phyloP scores from a whole-genome alignment of 2,797 vertebrate species.

The Paratrypauchen microcephalus region DNA sequence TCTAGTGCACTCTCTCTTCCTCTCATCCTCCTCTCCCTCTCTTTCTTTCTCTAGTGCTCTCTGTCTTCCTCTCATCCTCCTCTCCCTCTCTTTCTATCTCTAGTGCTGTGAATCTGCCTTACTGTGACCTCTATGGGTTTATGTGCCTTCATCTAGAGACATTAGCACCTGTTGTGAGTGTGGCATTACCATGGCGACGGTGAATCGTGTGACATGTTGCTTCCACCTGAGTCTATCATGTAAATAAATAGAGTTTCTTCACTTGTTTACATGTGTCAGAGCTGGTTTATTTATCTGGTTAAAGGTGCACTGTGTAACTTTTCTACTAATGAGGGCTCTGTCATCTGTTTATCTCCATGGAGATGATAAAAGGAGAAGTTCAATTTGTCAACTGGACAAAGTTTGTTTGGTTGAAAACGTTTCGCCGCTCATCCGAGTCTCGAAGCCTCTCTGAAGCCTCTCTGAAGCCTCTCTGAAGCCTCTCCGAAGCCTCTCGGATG shows the following conservation, averaged over 20 bases:
- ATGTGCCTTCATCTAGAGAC: slow-evolving; percentile 84
- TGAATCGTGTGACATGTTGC: slow-evolving; percentile 62
- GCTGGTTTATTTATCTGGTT: slow-evolving; percentile 9
- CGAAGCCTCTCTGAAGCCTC: too few relatives aligned
- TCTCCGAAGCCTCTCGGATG: too few relatives aligned
- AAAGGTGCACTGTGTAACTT: not conserved
- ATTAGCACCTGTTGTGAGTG: slow-evolving; percentile 63
- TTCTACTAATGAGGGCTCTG: slow-evolving; percentile 2
- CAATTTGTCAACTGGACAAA: too few relatives aligned
- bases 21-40: too few relatives aligned
- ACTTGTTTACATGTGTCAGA: slow-evolving; percentile 34
- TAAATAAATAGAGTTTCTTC: slow-evolving; percentile 67
- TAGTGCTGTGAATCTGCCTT: slow-evolving; percentile 83
- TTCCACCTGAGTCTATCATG: slow-evolving; percentile 46
- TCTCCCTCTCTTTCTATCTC: slow-evolving; percentile 30
- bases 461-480: too few relatives aligned
- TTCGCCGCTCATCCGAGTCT: too few relatives aligned
- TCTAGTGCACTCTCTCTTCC: not conserved
- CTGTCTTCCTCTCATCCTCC: too few relatives aligned
- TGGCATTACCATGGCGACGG: slow-evolving; percentile 52
- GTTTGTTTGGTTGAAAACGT: too few relatives aligned
- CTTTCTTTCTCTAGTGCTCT: too few relatives aligned
- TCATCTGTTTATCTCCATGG: not conserved
- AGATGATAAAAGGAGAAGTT: too few relatives aligned
- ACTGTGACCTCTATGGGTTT: slow-evolving; percentile 81